Base-by-base conservation (phyloP, 2,113 vertebrate species). In the Prinia subflava region DNA sequence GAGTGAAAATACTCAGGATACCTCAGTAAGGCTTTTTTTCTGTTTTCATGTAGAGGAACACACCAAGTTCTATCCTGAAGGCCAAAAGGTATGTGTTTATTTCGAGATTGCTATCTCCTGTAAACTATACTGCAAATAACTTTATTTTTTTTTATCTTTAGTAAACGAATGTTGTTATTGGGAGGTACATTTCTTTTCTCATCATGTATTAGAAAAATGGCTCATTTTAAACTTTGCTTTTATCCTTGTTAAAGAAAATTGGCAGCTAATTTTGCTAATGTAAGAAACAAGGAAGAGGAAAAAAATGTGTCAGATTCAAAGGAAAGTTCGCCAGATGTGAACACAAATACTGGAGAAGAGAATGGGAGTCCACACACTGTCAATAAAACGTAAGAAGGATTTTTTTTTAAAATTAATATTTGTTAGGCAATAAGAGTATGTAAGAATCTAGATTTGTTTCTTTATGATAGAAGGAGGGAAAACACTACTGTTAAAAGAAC, bases 301-400 rank as follows among this genome's bases (percentile, higher is more conserved):
- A 44, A 55, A 49, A 21, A 5, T 0, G 30, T 2, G 46, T 12
- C 85, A 65, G 19, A 67, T 65, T 65, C 35, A 53, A 46, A 33
- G 46, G 30, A 10, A 55, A 35, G 10, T 19, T 31, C 46, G 14
- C 15, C 78, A 71, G 23, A 68, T 69, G 39, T 42, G 63, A 41
- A 59, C 35, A 42, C 5, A 46, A 74, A 55, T 39, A 73, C 16
- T 3, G 25, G 41, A n/a, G 63, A 53, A 42, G n/a, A 63, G 27
- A 73, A 53, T 35, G 11, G 2, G 75, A 95, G 21, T 17, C 20
- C 5, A 11, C 7, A 62, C 16, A 97, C 96, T 6, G 3, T 23
- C 11, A 33, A 98, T 27, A 0, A 6, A 27, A 96, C 33, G 98
- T 98, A 97, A 97, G 96, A 73, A 60, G 17, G 21, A 39, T 11